phyloP scores from a whole-genome alignment of 1,140 invertebrate species.

The Lepidostoma basale region DNA sequence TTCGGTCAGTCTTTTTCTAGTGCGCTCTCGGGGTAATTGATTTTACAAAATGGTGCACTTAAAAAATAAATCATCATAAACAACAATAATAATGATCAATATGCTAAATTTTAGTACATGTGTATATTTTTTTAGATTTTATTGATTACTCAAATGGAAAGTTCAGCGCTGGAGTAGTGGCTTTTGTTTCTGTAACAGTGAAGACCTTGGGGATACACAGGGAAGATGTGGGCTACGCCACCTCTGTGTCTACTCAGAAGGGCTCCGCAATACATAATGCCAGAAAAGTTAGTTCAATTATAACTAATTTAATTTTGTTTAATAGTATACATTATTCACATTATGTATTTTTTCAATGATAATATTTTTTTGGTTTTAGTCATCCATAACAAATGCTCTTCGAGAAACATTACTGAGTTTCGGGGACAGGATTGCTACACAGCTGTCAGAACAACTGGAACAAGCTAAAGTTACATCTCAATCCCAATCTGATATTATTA shows the following conservation, averaged over 20 bases:
- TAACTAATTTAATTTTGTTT: not conserved
- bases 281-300: conserved; percentile 52
- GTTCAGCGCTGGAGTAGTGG: conserved; percentile 54
- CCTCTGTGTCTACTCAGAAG: conserved; percentile 50
- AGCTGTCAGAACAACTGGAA: conserved; percentile 52
- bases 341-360: not conserved
- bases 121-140: conserved; percentile 53
- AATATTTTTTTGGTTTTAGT: conserved; percentile 48
- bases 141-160: conserved; percentile 54
- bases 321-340: no score
- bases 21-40: no score
- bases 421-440: conserved; percentile 52
- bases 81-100: no score
- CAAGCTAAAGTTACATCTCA: no score
- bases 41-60: no score
- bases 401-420: conserved; percentile 57
- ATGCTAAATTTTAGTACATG: no score
- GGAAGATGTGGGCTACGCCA: conserved; percentile 59
- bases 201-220: conserved; percentile 55
- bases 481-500: no score
- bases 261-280: conserved; percentile 57
- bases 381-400: conserved; percentile 57
- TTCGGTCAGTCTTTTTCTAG: no score
- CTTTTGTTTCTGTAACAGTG: conserved; percentile 55
- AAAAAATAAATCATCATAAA: no score